Evolutionary conservation across 1,140 invertebrate genomes (phyloP).

Genomic region (Callitettix versicolor): DNA sequence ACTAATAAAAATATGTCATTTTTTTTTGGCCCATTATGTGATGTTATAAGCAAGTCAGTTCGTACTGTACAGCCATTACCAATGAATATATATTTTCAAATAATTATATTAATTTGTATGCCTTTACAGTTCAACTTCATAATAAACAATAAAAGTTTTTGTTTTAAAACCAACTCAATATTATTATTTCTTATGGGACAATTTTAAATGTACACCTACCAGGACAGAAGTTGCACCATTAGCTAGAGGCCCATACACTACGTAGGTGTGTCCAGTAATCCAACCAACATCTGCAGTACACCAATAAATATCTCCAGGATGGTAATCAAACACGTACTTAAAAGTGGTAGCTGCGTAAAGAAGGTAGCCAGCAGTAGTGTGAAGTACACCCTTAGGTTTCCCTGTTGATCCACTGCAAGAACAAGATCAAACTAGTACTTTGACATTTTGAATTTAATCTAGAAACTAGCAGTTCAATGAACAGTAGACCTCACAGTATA

Average conservation of each 20-base stretch:
- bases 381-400: slow-evolving; percentile 93
- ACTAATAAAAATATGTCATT: no score
- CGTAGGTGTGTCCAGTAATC: slow-evolving; percentile 96
- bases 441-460: not conserved
- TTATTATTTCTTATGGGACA: no score
- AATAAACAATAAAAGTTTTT: no score
- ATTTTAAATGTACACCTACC: no score
- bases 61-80: no score
- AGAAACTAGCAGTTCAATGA: not conserved
- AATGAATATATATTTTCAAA: no score
- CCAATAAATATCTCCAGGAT: slow-evolving; percentile 85
- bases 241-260: slow-evolving; percentile 86
- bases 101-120: no score
- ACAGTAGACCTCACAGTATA: no score
- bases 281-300: slow-evolving; percentile 99
- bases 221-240: slow-evolving; percentile 89
- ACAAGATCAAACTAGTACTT: not conserved
- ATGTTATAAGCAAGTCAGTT: no score
- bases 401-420: slow-evolving; percentile 80
- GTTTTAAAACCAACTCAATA: no score
- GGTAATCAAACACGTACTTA: slow-evolving; percentile 92
- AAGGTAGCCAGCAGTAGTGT: slow-evolving; percentile 89
- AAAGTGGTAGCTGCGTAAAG: slow-evolving; percentile 82
- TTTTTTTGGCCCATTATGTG: no score
- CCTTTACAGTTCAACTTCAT: no score